Conservation (phyloP, 2,113 vertebrate species). For the Corydoras sp. region DNA sequence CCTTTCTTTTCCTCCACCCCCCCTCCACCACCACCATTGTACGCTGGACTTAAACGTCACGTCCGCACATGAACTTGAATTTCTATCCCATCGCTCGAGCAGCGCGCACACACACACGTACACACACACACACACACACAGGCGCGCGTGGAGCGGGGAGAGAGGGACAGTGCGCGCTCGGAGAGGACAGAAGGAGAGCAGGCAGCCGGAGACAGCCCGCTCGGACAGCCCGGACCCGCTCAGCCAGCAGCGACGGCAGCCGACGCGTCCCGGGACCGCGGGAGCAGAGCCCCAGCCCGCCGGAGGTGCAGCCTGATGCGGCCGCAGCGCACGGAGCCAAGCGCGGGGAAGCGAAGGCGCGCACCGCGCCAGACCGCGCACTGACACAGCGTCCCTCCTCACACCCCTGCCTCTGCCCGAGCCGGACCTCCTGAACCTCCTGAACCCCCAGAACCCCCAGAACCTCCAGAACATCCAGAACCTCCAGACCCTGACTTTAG, state of each 20-base stretch:
- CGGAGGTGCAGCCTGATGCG: conserved; percentile 16
- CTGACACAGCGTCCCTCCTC: conserved; percentile 1
- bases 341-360: conserved; percentile 13
- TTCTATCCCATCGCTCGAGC: conserved; percentile 93
- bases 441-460: too few relatives aligned
- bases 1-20: conserved; percentile 54
- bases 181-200: conserved; percentile 11
- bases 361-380: conserved; percentile 4
- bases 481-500: too few relatives aligned
- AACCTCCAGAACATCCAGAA: too few relatives aligned
- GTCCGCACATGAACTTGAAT: conserved; percentile 99
- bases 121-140: conserved; percentile 50
- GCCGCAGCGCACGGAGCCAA: conserved; percentile 22
- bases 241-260: conserved; percentile 69
- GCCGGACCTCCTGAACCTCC: too few relatives aligned
- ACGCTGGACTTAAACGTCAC: conserved; percentile 92
- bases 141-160: neutral
- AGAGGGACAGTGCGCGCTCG: neutral
- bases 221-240: conserved; percentile 87
- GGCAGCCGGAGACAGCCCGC: conserved; percentile 67
- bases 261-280: neutral
- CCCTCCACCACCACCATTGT: conserved; percentile 74
- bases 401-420: neutral
- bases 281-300: neutral
- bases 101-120: conserved; percentile 87